These are phyloP conservation scores for Chaetoderma sp. DNA, from an alignment of 2,888 invertebrate species.

Conservation along the genomic window DNA sequence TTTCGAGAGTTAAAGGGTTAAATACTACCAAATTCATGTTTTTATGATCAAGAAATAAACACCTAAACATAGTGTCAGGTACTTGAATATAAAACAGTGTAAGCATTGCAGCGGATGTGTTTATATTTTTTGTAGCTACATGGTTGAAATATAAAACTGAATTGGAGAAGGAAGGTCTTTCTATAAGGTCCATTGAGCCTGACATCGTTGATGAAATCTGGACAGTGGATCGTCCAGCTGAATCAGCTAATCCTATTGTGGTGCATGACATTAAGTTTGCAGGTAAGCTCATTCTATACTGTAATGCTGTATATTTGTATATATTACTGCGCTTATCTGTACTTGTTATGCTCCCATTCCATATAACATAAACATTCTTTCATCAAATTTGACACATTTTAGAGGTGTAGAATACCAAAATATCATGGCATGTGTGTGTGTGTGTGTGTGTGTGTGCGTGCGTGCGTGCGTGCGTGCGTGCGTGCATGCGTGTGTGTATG, in stretches of 20 bases:
- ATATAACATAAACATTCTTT: too few relatives aligned
- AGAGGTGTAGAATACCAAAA: background rate
- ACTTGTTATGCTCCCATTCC: too few relatives aligned
- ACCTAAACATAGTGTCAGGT: too few relatives aligned
- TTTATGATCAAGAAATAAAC: too few relatives aligned
- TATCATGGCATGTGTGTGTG: too few relatives aligned
- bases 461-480: too few relatives aligned
- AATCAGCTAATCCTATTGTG: slow-evolving; percentile 74
- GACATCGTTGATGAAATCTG: slow-evolving; percentile 86
- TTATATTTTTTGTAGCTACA: slow-evolving; percentile 25
- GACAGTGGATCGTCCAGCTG: slow-evolving; percentile 73
- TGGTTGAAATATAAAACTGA: slow-evolving; percentile 38
- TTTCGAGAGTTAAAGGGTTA: too few relatives aligned
- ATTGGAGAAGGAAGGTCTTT: slow-evolving; percentile 28
- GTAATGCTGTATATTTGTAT: background rate
- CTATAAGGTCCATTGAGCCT: slow-evolving; percentile 31
- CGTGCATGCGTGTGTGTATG: too few relatives aligned
- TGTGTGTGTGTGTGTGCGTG: too few relatives aligned
- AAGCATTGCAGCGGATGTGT: background rate
- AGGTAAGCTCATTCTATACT: slow-evolving; percentile 65
- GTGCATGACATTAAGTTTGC: slow-evolving; percentile 76
- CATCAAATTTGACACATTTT: background rate
- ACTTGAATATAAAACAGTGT: too few relatives aligned
- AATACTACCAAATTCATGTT: too few relatives aligned
- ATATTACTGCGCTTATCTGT: too few relatives aligned